Conservation (phyloP, 2,888 invertebrate species). For the Trileptium ribeirensis region DNA sequence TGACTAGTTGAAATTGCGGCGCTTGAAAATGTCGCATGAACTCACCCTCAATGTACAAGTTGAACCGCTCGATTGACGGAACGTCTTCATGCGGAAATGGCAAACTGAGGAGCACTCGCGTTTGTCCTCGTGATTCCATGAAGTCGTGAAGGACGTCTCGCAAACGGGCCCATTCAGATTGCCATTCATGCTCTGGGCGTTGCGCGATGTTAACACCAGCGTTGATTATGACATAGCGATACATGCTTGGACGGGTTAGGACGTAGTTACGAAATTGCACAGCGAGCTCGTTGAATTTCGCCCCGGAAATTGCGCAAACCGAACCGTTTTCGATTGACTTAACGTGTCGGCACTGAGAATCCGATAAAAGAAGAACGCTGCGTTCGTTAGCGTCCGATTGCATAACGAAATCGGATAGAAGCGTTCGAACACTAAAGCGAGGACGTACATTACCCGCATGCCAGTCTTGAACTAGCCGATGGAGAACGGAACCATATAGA, state of each 20-base stretch:
- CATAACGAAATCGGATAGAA: neutral
- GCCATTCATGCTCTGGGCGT: neutral
- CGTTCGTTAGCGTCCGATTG: neutral
- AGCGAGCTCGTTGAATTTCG: neutral
- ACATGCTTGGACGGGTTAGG: neutral
- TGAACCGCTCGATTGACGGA: neutral
- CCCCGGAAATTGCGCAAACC: neutral
- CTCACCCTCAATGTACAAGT: neutral
- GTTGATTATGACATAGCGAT: neutral
- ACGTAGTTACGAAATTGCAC: neutral
- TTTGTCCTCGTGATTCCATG: neutral
- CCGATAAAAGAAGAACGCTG: neutral
- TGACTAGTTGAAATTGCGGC: neutral
- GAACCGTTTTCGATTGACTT: neutral
- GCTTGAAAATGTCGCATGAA: neutral
- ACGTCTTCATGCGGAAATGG: neutral
- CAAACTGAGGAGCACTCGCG: neutral
- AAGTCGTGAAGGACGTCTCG: neutral
- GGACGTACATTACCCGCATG: neutral
- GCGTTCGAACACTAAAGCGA: neutral
- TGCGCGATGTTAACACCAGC: neutral
- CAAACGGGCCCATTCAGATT: neutral
- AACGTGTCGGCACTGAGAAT: neutral
- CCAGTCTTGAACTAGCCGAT: neutral
- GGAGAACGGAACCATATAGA: neutral